These are phyloP conservation scores for Calliphora vomitoria DNA, from an alignment of 2,888 invertebrate species.

Conservation along the genomic window DNA sequence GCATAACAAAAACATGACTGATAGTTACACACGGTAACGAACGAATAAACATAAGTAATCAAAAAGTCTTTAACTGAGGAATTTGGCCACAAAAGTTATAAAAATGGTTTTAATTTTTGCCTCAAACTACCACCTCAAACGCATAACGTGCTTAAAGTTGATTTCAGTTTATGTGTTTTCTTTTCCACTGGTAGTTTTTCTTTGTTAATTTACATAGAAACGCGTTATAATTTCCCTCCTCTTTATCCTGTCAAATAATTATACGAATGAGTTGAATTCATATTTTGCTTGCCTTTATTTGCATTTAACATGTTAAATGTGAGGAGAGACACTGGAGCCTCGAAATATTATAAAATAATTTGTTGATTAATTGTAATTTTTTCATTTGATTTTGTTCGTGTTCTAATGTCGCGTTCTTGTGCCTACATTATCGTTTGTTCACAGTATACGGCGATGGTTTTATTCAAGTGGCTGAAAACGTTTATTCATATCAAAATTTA, in stretches of 20 bases:
- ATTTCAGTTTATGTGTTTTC: conserved; percentile 21
- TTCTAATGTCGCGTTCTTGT: too few relatives aligned
- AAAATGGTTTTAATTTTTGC: conserved; percentile 21
- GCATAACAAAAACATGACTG: conserved; percentile 66
- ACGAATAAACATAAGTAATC: conserved; percentile 1
- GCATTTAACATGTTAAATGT: conserved; percentile 39
- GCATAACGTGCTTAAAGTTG: conserved; percentile 54
- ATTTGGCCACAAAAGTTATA: conserved; percentile 19
- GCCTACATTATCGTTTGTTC: too few relatives aligned
- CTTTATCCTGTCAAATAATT: conserved; percentile 22
- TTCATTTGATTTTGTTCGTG: too few relatives aligned
- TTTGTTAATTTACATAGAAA: conserved; percentile 63
- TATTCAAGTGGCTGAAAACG: too few relatives aligned
- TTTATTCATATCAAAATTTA: too few relatives aligned
- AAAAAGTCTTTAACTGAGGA: conserved; percentile 31
- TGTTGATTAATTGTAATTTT: too few relatives aligned
- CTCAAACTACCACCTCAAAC: background rate
- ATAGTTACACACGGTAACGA: conserved; percentile 46
- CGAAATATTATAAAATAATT: too few relatives aligned
- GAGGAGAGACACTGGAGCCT: background rate
- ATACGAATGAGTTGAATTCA: conserved; percentile 36
- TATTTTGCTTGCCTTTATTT: conserved; percentile 40
- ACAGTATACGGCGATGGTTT: too few relatives aligned
- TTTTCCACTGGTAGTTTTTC: background rate
- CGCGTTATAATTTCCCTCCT: conserved; percentile 30